Percentiles rank a stretch among this genome's conserved stretches.
Conservation (phyloP, 2,797 vertebrate genomes). For the Oophaga sylvatica region DNA sequence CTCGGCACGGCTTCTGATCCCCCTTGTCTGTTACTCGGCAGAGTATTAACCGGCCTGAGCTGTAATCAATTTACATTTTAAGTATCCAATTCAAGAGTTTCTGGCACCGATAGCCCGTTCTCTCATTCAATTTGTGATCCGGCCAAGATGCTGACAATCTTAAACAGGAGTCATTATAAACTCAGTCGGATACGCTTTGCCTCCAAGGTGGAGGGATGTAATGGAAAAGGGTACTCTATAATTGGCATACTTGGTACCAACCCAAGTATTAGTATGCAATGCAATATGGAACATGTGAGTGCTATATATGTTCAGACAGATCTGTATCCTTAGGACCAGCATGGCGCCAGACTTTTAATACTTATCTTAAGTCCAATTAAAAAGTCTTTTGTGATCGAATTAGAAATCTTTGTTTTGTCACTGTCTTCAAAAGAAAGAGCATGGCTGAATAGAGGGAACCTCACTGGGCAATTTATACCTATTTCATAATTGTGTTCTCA, state of each 20-base stretch:
- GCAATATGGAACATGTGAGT: background rate
- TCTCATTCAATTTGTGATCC: conserved; percentile 46
- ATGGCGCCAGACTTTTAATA: background rate
- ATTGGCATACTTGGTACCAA: conserved; percentile 12
- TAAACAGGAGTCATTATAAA: conserved; percentile 48
- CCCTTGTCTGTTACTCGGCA: conserved; percentile 5
- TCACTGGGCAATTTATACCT: background rate
- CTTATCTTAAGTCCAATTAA: background rate
- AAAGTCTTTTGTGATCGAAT: background rate
- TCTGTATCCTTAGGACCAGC: background rate
- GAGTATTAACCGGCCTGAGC: conserved; percentile 12
- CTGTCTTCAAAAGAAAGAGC: background rate
- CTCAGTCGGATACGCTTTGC: conserved; percentile 24
- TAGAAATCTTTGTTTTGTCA: background rate
- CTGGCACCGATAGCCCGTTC: conserved; percentile 22
- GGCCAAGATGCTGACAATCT: conserved; percentile 45
- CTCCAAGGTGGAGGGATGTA: conserved; percentile 31
- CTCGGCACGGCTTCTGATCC: conserved; percentile 16
- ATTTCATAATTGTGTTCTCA: background rate
- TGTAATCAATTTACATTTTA: conserved; percentile 61
- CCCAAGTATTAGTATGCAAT: conserved; percentile 25
- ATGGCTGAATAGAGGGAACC: background rate
- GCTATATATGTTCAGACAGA: background rate
- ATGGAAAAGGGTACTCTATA: conserved; percentile 24
- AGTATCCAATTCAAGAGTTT: conserved; percentile 39